Evolutionary conservation across 2,888 invertebrate genomes (phyloP).

Genomic region (Athripsodes cinereus): DNA sequence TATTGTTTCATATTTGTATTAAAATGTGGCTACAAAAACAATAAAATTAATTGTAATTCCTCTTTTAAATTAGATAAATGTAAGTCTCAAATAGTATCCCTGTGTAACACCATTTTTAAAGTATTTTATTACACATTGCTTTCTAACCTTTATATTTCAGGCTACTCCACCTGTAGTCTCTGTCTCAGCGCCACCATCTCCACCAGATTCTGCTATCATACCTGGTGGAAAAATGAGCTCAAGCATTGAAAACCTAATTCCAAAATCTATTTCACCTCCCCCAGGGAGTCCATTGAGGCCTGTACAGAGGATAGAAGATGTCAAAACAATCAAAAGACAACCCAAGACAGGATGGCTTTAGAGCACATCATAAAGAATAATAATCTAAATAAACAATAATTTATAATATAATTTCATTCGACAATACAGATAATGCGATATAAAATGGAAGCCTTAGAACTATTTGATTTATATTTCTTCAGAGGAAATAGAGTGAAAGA

Average conservation of each 20-base stretch:
- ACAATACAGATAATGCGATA: too few species aligned
- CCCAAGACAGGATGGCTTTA: slow-evolving; percentile 56
- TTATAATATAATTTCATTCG: too few species aligned
- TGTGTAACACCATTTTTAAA: too few species aligned
- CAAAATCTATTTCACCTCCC: slow-evolving; percentile 31
- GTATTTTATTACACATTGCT: too few species aligned
- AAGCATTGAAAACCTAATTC: slow-evolving; percentile 50
- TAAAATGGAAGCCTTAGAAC: too few species aligned
- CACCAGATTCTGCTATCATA: slow-evolving; percentile 30
- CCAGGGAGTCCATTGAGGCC: slow-evolving; percentile 42
- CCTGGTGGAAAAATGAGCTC: slow-evolving; percentile 37
- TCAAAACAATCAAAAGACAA: slow-evolving; percentile 50
- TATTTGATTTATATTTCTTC: too few species aligned
- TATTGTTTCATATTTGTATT: too few species aligned
- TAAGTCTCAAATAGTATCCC: background rate
- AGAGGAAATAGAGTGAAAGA: too few species aligned
- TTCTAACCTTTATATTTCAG: slow-evolving; percentile 10
- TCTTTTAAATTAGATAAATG: background rate
- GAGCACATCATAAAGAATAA: too few species aligned
- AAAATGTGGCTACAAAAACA: too few species aligned
- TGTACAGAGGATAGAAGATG: slow-evolving; percentile 46
- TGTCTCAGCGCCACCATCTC: slow-evolving; percentile 26
- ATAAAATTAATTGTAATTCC: background rate
- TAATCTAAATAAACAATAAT: too few species aligned
- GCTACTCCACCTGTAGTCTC: background rate